Conservation (phyloP, 1,140 invertebrate species). For the Sarcophaga bullata region DNA sequence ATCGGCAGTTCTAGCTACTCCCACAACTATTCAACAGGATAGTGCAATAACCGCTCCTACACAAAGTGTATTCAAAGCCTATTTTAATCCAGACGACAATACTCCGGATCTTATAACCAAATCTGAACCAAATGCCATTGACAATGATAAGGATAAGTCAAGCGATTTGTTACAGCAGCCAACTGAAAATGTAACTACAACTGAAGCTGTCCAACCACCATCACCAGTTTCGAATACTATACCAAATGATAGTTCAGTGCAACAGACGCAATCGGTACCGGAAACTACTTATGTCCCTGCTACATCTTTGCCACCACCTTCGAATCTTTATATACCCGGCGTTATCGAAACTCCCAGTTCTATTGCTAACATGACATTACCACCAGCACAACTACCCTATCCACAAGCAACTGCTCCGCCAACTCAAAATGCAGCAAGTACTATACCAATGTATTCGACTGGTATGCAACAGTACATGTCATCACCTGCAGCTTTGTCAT, state of each 20-base stretch:
- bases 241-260: constrained; percentile 2
- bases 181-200: constrained; percentile 31
- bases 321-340: constrained; percentile 44
- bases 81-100: constrained; percentile 59
- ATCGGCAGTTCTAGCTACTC: constrained; percentile 41
- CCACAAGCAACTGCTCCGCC: constrained; percentile 55
- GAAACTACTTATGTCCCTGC: constrained; percentile 17
- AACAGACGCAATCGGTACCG: constrained; percentile 19
- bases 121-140: neutral
- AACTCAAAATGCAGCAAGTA: constrained; percentile 45
- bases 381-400: constrained; percentile 53
- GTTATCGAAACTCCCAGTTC: constrained; percentile 47
- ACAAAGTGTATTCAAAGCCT: constrained; percentile 61
- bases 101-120: neutral
- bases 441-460: constrained; percentile 46
- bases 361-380: neutral
- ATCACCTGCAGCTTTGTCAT: constrained; percentile 56
- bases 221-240: neutral
- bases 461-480: constrained; percentile 59
- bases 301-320: constrained; percentile 43
- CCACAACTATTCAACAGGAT: neutral
- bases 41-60: neutral
- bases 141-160: neutral
- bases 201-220: neutral
- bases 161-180: constrained; percentile 21